These are phyloP conservation scores for Saturnia japonica DNA, from an alignment of 2,888 invertebrate genomes.

Conservation along the genomic window DNA sequence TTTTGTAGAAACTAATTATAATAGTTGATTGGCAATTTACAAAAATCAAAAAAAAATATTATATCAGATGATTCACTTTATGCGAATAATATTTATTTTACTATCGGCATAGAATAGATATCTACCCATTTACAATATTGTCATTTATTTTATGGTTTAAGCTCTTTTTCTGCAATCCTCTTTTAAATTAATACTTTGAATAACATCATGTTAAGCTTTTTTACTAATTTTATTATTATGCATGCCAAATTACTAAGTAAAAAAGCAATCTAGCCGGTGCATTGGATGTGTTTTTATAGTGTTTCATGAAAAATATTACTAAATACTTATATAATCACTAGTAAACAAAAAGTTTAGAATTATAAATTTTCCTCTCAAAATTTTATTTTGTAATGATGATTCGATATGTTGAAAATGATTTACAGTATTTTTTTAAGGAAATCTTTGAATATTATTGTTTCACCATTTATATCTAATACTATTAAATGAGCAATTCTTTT, in stretches of 20 bases:
- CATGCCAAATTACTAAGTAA: constrained; percentile 2
- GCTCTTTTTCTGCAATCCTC: neutral
- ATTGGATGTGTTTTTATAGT: too few species aligned
- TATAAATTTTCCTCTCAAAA: too few species aligned
- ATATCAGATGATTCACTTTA: too few species aligned
- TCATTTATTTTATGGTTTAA: neutral
- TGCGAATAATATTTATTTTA: neutral
- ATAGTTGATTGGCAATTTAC: too few species aligned
- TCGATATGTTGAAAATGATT: neutral
- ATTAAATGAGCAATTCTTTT: too few species aligned
- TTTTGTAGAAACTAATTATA: neutral
- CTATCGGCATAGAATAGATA: neutral
- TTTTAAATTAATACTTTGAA: neutral
- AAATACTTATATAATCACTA: too few species aligned
- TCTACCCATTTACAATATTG: neutral
- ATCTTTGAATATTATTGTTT: neutral
- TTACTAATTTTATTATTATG: neutral
- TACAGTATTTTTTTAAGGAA: neutral
- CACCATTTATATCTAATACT: too few species aligned
- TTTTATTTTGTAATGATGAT: neutral
- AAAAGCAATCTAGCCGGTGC: neutral
- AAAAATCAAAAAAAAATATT: too few species aligned
- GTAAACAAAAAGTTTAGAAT: neutral
- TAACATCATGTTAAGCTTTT: neutral
- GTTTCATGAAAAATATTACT: too few species aligned